Percentiles rank a stretch among this genome's conserved stretches.
Evolutionary conservation across 2,888 invertebrate genomes (phyloP).

Genomic region (Bursaphelenchus okinawaensis): DNA sequence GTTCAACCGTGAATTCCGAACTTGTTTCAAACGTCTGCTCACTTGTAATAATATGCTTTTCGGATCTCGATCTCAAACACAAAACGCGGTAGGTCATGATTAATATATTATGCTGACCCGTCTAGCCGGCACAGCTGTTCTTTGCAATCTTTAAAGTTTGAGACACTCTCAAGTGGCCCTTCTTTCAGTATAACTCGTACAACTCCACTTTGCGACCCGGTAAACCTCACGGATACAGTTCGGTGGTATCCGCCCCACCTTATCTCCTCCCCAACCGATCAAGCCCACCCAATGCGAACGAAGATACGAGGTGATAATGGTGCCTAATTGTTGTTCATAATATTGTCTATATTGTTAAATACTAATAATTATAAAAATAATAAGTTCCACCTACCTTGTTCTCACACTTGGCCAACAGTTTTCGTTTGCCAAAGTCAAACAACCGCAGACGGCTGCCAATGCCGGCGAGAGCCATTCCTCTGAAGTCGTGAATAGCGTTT

Average conservation of each 20-base stretch:
- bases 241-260: constrained; percentile 28
- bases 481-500: constrained; percentile 79
- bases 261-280: constrained; percentile 4
- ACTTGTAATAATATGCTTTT: constrained; percentile 54
- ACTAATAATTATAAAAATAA: background rate
- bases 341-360: constrained; percentile 7
- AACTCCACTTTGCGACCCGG: constrained; percentile 32
- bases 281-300: constrained; percentile 7
- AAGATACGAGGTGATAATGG: background rate
- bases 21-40: constrained; percentile 54
- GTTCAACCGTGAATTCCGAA: constrained; percentile 56
- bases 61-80: constrained; percentile 29
- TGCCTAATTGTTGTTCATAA: background rate
- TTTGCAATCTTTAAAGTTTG: background rate
- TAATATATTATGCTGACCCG: constrained; percentile 11
- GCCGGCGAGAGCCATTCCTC: constrained; percentile 83
- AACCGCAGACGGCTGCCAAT: constrained; percentile 84
- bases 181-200: constrained; percentile 38
- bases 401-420: constrained; percentile 91
- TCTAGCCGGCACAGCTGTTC: too few relatives aligned
- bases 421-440: constrained; percentile 93
- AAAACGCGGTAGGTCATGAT: constrained; percentile 22
- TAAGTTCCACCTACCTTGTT: constrained; percentile 62
- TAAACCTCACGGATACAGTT: constrained; percentile 23
- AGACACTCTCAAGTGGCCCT: background rate